Evolutionary conservation across 2,888 invertebrate species (phyloP).

Genomic region (Embidobia sp.): DNA sequence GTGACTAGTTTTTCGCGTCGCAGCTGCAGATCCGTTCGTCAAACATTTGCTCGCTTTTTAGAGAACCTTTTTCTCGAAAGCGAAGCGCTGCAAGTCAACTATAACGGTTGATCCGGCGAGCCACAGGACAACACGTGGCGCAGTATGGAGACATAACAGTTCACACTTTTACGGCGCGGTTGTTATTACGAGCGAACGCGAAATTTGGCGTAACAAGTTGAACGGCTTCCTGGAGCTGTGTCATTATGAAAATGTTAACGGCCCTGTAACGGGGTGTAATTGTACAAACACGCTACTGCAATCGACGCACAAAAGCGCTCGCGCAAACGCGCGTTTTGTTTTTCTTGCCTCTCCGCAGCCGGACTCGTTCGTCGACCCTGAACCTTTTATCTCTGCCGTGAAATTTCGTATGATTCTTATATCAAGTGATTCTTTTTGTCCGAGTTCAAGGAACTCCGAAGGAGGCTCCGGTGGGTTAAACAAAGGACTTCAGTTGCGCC

Average conservation of each 20-base stretch:
- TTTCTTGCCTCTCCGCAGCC: slow-evolving; percentile 15
- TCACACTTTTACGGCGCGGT: slow-evolving; percentile 40
- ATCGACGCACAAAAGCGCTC: slow-evolving; percentile 38
- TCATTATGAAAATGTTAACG: slow-evolving; percentile 56
- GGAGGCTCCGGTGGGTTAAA: neutral
- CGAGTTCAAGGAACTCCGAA: neutral
- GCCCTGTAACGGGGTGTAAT: slow-evolving; percentile 39
- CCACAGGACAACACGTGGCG: slow-evolving; percentile 8
- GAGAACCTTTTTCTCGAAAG: too few relatives aligned
- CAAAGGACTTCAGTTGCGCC: too few relatives aligned
- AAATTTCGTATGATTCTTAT: slow-evolving; percentile 11
- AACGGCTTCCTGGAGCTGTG: slow-evolving; percentile 48
- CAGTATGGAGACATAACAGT: slow-evolving; percentile 42
- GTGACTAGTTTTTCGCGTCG: too few relatives aligned
- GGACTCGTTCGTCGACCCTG: slow-evolving; percentile 38
- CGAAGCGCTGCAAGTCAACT: too few relatives aligned
- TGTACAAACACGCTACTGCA: slow-evolving; percentile 42
- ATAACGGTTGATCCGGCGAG: too few relatives aligned
- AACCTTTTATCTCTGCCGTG: slow-evolving; percentile 14
- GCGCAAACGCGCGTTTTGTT: slow-evolving; percentile 15
- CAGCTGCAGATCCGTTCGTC: too few relatives aligned
- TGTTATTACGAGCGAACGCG: slow-evolving; percentile 28
- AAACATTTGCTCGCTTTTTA: too few relatives aligned
- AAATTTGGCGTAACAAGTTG: slow-evolving; percentile 49
- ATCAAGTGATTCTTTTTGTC: neutral